phyloP scores from a whole-genome alignment of 2,888 invertebrate species.

The Tachina lurida region DNA sequence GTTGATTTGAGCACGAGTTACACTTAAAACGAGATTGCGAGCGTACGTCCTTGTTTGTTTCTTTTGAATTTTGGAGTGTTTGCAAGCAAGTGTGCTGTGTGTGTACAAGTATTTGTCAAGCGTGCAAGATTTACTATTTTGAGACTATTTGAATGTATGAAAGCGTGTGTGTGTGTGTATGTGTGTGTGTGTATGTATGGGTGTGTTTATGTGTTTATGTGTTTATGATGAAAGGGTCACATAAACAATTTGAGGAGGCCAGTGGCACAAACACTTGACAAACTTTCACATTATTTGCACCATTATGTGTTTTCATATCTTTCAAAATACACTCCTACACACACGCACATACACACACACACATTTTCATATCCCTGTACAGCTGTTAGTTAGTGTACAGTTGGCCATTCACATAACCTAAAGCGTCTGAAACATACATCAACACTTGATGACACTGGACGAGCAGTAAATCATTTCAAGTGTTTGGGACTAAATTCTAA shows the following conservation, averaged over 20 bases:
- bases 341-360: neutral
- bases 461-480: constrained; percentile 65
- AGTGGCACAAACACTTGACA: constrained; percentile 68
- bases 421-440: constrained; percentile 64
- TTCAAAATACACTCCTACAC: neutral
- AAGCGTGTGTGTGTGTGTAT: neutral
- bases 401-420: constrained; percentile 19
- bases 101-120: constrained; percentile 4
- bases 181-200: neutral
- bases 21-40: constrained; percentile 19
- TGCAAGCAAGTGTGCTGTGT: neutral
- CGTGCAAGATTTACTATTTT: neutral
- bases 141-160: no score
- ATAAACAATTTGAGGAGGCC: constrained; percentile 65
- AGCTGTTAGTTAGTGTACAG: neutral
- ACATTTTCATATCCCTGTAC: neutral
- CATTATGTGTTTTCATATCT: constrained; percentile 12
- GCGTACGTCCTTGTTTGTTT: constrained; percentile 19
- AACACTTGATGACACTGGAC: constrained; percentile 65
- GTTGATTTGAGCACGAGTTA: constrained; percentile 17
- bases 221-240: constrained; percentile 62
- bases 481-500: constrained; percentile 43
- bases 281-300: constrained; percentile 68
- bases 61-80: constrained; percentile 32
- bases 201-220: neutral